Base-by-base conservation (phyloP, 2,113 vertebrate genomes). In the Brachyistius frenatus region DNA sequence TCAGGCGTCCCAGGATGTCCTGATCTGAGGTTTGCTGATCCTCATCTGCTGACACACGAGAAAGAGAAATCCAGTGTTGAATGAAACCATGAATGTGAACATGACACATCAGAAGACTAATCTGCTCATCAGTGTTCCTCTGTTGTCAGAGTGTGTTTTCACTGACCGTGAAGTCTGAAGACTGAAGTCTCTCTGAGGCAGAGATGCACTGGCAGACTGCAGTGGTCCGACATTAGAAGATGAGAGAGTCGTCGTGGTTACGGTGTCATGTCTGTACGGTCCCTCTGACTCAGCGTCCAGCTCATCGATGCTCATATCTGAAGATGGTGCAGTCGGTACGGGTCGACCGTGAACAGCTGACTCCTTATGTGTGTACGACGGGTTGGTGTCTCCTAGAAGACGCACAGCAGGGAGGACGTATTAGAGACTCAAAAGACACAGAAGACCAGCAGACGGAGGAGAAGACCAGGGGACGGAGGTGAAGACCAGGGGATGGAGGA, bases 1-100 rank as follows among this genome's bases (percentile, higher is more conserved):
- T 41, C 46, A 85, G 39, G 7, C 63, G 0, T 77, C 60, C 49
- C 6, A 78, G 49, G 65, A 66, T 32, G 65, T 9, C 16, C 47
- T 74, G 46, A 41, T 65, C 41, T 63, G 66, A 46, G 77, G 73
- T 23, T 57, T 73, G 46, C 44, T 44, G 60, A 78, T 54, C 10
- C 10, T 50, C 39, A 66, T 66, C 83, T 86, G 47, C n/a, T 7
- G 36, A 67, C 32, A 10, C 8, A n/a, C 23, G 44, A 35, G 0
- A 53, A 31, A 16, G 2, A 37, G 13, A 55, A 9, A 39, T 14
- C 49, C 8, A 31, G 23, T 23, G 23, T 23, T 23, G 23, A 23
- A 23, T 23, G 23, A 23, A 23, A 23, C 23, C 23, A 23, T 23
- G 23, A 23, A 23, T 23, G 23, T 23, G 23, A 23, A 23, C 23